Percentiles rank a stretch among this genome's conserved stretches.
Conservation (phyloP, 2,888 invertebrate species). For the Drosophila pegasa region DNA sequence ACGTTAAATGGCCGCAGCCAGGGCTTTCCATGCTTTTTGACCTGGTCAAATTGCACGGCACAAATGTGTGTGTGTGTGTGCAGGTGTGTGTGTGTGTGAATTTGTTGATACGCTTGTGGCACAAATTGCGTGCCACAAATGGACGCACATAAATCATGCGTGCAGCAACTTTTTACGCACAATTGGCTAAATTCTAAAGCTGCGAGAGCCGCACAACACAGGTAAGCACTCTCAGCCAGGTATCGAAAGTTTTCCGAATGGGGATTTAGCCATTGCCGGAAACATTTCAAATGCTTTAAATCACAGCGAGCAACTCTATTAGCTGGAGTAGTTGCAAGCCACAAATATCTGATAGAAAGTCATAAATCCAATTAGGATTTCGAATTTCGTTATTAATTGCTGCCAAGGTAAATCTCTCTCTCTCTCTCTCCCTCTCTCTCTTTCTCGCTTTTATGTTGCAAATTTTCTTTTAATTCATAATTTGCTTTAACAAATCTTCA, state of each 20-base stretch:
- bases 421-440: too few relatives aligned
- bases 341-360: not conserved
- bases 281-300: slow-evolving; percentile 33
- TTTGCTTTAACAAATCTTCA: slow-evolving; percentile 40
- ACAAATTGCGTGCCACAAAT: slow-evolving; percentile 61
- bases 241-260: slow-evolving; percentile 6
- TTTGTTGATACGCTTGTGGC: slow-evolving; percentile 62
- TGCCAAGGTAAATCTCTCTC: not conserved
- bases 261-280: not conserved
- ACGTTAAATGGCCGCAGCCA: slow-evolving; percentile 49
- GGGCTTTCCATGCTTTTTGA: slow-evolving; percentile 34
- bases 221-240: slow-evolving; percentile 23
- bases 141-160: slow-evolving; percentile 68
- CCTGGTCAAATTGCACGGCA: slow-evolving; percentile 47
- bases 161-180: slow-evolving; percentile 65
- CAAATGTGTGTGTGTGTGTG: slow-evolving; percentile 31
- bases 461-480: slow-evolving; percentile 13
- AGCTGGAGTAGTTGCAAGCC: not conserved
- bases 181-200: slow-evolving; percentile 56
- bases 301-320: not conserved
- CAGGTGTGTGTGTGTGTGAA: slow-evolving; percentile 2
- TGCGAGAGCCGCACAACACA: slow-evolving; percentile 18
- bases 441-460: not conserved
- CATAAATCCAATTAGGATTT: not conserved
- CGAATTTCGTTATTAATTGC: not conserved